These are phyloP conservation scores for Hucho hucho DNA, from an alignment of 2,113 vertebrate species.

Conservation along the genomic window DNA sequence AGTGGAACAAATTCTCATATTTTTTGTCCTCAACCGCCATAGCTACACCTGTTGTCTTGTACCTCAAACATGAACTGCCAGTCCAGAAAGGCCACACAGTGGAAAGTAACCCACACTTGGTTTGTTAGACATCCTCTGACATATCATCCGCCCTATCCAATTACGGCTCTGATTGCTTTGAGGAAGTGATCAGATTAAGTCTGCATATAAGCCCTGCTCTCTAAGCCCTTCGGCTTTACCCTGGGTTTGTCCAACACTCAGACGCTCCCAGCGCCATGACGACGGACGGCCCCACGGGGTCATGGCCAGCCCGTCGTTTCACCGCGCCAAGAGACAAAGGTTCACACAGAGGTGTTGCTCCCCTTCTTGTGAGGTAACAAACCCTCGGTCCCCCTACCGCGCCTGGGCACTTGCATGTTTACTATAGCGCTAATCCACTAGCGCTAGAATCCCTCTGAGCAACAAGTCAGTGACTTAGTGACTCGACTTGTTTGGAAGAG, in stretches of 20 bases:
- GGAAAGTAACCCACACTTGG: not conserved
- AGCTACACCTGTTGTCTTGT: not conserved
- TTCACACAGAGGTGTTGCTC: constrained; percentile 41
- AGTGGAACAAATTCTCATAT: too few species aligned
- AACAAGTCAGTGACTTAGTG: constrained; percentile 66
- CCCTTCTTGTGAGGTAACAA: constrained; percentile 35
- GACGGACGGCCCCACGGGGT: constrained; percentile 39
- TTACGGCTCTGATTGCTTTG: constrained; percentile 10
- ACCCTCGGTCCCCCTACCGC: constrained; percentile 19
- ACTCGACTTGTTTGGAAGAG: constrained; percentile 54
- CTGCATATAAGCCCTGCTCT: constrained; percentile 44
- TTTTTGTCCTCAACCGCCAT: not conserved
- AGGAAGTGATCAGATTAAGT: constrained; percentile 53
- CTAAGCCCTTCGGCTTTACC: constrained; percentile 52
- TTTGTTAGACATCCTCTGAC: not conserved
- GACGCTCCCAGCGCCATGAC: constrained; percentile 38
- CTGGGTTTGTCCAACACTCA: constrained; percentile 50
- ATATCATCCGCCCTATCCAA: constrained; percentile 3
- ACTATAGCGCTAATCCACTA: constrained; percentile 60
- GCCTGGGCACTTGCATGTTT: constrained; percentile 56
- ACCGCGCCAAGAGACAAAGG: constrained; percentile 9
- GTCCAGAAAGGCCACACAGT: not conserved
- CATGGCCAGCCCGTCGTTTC: constrained; percentile 38
- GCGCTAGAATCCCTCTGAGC: constrained; percentile 52
- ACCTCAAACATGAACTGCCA: not conserved